A percentile compares a stretch with the other conserved stretches of the same genome.
These are phyloP conservation scores for Horisme vitalbata DNA, from an alignment of 2,888 invertebrate genomes.

Conservation along the genomic window DNA sequence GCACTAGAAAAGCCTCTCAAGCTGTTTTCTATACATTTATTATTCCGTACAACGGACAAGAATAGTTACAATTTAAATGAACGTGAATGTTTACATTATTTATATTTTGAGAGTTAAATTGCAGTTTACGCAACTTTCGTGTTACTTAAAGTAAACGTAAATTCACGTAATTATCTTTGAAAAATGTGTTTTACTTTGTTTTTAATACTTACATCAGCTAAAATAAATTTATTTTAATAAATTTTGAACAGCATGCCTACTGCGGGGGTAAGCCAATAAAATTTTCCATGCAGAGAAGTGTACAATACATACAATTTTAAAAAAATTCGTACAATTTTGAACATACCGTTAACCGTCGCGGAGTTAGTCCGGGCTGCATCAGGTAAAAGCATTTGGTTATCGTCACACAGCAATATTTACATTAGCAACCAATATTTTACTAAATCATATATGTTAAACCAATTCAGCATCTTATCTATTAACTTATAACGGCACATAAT, in stretches of 20 bases:
- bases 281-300: conserved; percentile 22
- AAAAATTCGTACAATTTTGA: conserved; percentile 7
- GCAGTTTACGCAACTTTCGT: conserved; percentile 6
- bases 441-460: too few species aligned
- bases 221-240: too few species aligned
- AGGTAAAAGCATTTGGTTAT: conserved; percentile 8
- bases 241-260: conserved; percentile 8
- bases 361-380: conserved; percentile 24
- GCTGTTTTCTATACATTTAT: conserved; percentile 18
- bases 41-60: conserved; percentile 9
- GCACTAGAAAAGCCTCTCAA: conserved; percentile 9
- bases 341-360: conserved; percentile 25
- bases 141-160: neutral
- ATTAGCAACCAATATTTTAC: too few species aligned
- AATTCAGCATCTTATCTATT: too few species aligned
- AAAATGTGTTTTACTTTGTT: too few species aligned
- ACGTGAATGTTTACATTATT: conserved; percentile 15
- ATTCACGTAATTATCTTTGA: too few species aligned
- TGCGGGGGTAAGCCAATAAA: conserved; percentile 13
- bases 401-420: neutral
- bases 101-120: conserved; percentile 15
- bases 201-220: too few species aligned
- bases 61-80: conserved; percentile 19
- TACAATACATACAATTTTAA: neutral
- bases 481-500: too few species aligned